These are phyloP conservation scores for Brachyopa scutellaris DNA, from an alignment of 2,888 invertebrate species.

Conservation along the genomic window DNA sequence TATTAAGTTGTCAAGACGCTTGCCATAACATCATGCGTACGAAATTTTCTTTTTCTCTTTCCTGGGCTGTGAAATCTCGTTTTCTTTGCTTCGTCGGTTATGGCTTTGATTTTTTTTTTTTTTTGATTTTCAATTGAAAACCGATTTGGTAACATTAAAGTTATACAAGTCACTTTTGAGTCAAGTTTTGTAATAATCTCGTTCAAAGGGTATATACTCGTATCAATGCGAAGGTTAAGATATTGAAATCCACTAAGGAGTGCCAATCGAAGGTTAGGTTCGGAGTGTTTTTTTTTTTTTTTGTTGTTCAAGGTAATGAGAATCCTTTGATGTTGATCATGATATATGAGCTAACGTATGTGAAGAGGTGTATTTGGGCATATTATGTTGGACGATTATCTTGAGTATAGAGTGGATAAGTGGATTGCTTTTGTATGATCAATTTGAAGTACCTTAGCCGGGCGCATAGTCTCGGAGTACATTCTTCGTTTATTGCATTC, in stretches of 20 bases:
- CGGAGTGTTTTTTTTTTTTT: too few relatives aligned
- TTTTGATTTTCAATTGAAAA: slow-evolving; percentile 6
- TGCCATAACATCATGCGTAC: slow-evolving; percentile 59
- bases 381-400: too few relatives aligned
- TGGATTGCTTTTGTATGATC: too few relatives aligned
- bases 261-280: slow-evolving; percentile 44
- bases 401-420: too few relatives aligned
- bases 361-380: too few relatives aligned
- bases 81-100: background rate
- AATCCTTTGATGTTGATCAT: too few relatives aligned
- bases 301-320: background rate
- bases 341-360: too few relatives aligned
- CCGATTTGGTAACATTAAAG: slow-evolving; percentile 15
- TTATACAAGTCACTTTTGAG: slow-evolving; percentile 15
- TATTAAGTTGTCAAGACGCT: slow-evolving; percentile 59
- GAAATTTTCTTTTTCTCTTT: slow-evolving; percentile 52
- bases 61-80: slow-evolving; percentile 40
- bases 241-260: slow-evolving; percentile 48
- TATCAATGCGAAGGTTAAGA: slow-evolving; percentile 55
- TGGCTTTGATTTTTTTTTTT: too few relatives aligned
- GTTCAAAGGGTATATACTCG: slow-evolving; percentile 45
- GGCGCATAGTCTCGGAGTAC: too few relatives aligned
- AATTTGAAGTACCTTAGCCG: too few relatives aligned
- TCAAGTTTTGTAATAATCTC: slow-evolving; percentile 34
- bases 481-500: too few relatives aligned